These are phyloP conservation scores for Heliconius aoede DNA, from an alignment of 2,888 invertebrate genomes.

Conservation along the genomic window DNA sequence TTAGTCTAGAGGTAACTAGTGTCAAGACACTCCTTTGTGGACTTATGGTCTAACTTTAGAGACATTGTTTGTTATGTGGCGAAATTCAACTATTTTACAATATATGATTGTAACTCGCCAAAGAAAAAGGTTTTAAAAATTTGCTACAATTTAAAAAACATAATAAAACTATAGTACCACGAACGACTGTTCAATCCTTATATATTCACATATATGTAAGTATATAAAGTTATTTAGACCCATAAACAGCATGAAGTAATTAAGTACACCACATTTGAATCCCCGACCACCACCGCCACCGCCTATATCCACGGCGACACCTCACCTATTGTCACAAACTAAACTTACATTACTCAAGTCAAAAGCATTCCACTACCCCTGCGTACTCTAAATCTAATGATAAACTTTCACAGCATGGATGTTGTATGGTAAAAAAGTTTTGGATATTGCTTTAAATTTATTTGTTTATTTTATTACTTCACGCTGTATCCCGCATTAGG, in stretches of 20 bases:
- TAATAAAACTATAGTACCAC: not conserved
- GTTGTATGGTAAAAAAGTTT: not conserved
- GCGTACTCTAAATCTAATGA: conserved; percentile 16
- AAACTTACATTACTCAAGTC: conserved; percentile 37
- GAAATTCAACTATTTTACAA: not conserved
- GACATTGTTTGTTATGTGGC: no score
- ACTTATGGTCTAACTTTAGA: no score
- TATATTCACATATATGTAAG: not conserved
- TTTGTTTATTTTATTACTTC: not conserved
- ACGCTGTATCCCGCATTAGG: not conserved
- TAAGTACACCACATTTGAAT: conserved; percentile 36
- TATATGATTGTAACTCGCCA: not conserved
- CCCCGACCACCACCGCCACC: no score
- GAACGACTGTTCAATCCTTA: not conserved
- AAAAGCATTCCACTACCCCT: conserved; percentile 26
- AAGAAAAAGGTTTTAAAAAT: no score
- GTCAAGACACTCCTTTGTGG: no score
- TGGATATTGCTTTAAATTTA: not conserved
- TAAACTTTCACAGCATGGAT: not conserved
- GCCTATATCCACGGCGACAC: conserved; percentile 40
- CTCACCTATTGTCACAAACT: conserved; percentile 39
- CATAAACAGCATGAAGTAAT: conserved; percentile 32
- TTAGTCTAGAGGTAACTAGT: no score
- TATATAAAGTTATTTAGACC: not conserved
- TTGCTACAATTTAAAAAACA: no score